These are phyloP conservation scores for Drosophila leontia DNA, from an alignment of 1,140 invertebrate genomes.

Conservation along the genomic window DNA sequence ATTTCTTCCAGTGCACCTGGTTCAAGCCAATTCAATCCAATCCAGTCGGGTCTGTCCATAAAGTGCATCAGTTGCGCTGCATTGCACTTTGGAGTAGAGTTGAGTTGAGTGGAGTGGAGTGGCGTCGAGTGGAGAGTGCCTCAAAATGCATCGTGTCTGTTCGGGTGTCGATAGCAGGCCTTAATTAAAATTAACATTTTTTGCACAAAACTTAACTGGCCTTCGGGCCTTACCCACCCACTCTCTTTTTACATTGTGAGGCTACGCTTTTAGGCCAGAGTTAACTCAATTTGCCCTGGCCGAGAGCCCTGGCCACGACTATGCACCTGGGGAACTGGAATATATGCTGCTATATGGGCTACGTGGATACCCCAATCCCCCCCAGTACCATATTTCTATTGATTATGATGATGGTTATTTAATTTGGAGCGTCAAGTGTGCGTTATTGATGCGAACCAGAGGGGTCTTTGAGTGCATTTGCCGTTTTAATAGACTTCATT, in stretches of 20 bases:
- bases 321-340: not conserved
- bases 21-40: constrained; percentile 35
- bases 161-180: constrained; percentile 79
- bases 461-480: constrained; percentile 53
- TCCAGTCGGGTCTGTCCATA: constrained; percentile 38
- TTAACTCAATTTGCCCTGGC: constrained; percentile 70
- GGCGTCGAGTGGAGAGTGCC: constrained; percentile 44
- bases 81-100: constrained; percentile 67
- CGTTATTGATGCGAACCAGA: constrained; percentile 74
- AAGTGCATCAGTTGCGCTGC: constrained; percentile 81
- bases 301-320: constrained; percentile 19
- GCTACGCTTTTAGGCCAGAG: constrained; percentile 72
- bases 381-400: constrained; percentile 45
- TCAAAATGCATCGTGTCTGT: constrained; percentile 57
- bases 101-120: constrained; percentile 17
- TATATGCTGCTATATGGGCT: too few relatives aligned
- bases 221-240: not conserved
- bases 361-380: not conserved
- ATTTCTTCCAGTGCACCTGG: constrained; percentile 21
- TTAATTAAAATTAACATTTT: constrained; percentile 85
- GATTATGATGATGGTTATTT: constrained; percentile 83
- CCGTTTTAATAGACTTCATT: constrained; percentile 51
- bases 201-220: constrained; percentile 74
- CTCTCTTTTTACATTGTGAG: constrained; percentile 57
- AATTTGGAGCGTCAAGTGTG: constrained; percentile 81